phyloP scores from a whole-genome alignment of 2,113 vertebrate genomes.

The Phyllopteryx taeniolatus region DNA sequence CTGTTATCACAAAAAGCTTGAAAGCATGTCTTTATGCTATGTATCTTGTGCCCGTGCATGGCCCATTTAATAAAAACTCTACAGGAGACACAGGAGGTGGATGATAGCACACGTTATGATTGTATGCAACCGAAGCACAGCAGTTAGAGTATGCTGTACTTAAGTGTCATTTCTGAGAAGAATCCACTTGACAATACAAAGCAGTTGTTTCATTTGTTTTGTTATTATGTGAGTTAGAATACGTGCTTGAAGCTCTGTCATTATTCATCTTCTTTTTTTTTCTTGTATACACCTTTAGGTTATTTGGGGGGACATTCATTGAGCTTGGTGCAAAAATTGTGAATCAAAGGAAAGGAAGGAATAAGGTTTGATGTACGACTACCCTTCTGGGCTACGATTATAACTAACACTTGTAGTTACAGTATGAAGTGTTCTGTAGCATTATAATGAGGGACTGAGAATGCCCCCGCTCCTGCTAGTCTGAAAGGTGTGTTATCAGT shows the following conservation, averaged over 20 bases:
- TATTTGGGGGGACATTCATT: background rate
- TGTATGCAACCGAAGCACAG: constrained; percentile 17
- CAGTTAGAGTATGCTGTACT: background rate
- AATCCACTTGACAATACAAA: constrained; percentile 2
- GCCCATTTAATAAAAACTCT: background rate
- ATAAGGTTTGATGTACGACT: background rate
- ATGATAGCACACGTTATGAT: constrained; percentile 3
- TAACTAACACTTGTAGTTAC: background rate
- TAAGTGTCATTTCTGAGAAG: constrained; percentile 8
- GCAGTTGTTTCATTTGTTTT: background rate
- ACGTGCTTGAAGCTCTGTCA: background rate
- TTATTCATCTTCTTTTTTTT: constrained; percentile 2
- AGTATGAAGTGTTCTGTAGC: background rate
- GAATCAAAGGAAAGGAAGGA: background rate
- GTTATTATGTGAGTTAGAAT: background rate
- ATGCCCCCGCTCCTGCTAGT: background rate
- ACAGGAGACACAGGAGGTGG: background rate
- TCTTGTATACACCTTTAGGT: background rate
- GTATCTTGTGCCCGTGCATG: constrained; percentile 32
- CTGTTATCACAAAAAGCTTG: constrained; percentile 20
- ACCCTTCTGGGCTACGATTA: background rate
- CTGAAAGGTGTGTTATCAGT: background rate
- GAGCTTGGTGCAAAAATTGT: background rate
- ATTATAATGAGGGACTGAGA: background rate
- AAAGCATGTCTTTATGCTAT: constrained; percentile 25